Conservation (phyloP, 35 echinoderm and acorn worm species). For the Ophiothrix spiculata region DNA sequence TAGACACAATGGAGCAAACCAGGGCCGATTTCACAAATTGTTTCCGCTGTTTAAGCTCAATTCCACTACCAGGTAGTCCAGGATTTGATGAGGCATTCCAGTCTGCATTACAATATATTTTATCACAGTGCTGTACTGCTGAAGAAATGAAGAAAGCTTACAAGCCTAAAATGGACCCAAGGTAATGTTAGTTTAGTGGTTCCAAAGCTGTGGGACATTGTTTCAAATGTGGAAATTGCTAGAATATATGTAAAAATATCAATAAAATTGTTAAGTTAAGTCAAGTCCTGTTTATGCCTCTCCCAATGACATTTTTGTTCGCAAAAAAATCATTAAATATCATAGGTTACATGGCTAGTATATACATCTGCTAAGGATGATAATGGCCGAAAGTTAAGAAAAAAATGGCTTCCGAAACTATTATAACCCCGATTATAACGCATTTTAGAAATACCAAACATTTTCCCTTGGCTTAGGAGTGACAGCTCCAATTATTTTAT, state of each 20-base stretch:
- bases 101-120: constrained; percentile 28
- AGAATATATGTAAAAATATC: not conserved
- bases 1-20: constrained; percentile 65
- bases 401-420: no score
- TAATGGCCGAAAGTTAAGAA: no score
- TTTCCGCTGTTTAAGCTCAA: constrained; percentile 69
- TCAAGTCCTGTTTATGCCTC: no score
- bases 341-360: no score
- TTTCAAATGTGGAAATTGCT: not conserved
- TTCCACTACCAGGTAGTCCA: constrained; percentile 56
- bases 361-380: no score
- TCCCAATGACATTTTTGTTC: no score
- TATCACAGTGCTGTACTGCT: constrained; percentile 67
- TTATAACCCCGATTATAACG: no score
- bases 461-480: no score
- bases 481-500: no score
- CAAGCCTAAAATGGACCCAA: constrained; percentile 75
- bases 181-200: constrained; percentile 4
- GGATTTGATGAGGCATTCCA: constrained; percentile 14
- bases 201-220: not conserved
- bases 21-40: constrained; percentile 89
- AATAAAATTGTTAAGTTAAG: no score
- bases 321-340: no score
- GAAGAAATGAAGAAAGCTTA: constrained; percentile 82
- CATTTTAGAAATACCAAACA: no score